A percentile compares a stretch with the other conserved stretches of the same genome.
phyloP scores from a whole-genome alignment of 2,888 invertebrate genomes.

The Scaptodrosophila latifasciaeformis region DNA sequence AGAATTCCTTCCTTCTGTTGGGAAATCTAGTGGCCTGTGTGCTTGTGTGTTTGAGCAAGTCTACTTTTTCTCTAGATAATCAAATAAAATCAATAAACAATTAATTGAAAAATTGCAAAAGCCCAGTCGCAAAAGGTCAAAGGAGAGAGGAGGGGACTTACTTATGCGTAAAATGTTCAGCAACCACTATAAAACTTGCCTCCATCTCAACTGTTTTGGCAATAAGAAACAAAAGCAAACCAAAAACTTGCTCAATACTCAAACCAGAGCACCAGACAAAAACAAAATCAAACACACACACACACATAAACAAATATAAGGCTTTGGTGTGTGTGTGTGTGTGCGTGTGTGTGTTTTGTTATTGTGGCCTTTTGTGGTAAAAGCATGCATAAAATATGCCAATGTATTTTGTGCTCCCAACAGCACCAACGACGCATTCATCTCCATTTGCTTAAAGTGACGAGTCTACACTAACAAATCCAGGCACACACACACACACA shows the following conservation, averaged over 20 bases:
- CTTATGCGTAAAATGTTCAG: no score
- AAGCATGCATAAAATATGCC: constrained; percentile 64
- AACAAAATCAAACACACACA: constrained; percentile 13
- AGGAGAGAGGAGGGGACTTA: no score
- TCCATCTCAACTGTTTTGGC: neutral
- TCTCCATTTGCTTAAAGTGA: constrained; percentile 65
- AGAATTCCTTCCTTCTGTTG: no score
- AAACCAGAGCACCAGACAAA: constrained; percentile 4
- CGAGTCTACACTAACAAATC: constrained; percentile 29
- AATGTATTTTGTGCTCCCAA: constrained; percentile 36
- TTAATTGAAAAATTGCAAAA: constrained; percentile 33
- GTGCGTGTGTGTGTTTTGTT: neutral
- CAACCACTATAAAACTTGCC: no score
- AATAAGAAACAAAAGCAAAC: neutral
- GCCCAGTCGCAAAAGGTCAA: no score
- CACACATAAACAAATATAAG: constrained; percentile 9
- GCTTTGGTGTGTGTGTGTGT: neutral
- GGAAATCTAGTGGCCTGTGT: no score
- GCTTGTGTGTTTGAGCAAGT: no score
- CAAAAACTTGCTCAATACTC: neutral
- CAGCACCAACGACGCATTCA: constrained; percentile 50
- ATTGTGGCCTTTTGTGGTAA: constrained; percentile 35
- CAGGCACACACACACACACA: constrained; percentile 1
- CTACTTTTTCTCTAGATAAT: no score
- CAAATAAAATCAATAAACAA: constrained; percentile 33